Evolutionary conservation across 2,113 vertebrate genomes (phyloP).

Genomic region (Emberiza fucata): DNA sequence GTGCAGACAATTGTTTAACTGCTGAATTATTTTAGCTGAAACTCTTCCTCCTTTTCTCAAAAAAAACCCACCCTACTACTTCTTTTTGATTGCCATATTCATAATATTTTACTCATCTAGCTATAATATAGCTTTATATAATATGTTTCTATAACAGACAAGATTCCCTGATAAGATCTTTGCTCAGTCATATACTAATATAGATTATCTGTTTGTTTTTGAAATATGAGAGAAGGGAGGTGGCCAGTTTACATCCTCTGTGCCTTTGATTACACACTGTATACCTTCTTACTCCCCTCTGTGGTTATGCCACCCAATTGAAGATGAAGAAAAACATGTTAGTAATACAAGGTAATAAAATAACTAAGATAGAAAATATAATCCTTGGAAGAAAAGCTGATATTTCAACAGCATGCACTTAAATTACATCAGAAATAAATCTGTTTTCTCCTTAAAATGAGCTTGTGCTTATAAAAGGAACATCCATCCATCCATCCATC

Average conservation of each 20-base stretch:
- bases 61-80: background rate
- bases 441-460: background rate
- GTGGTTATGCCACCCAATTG: background rate
- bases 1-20: background rate
- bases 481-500: background rate
- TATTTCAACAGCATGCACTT: background rate
- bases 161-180: background rate
- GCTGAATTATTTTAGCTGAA: background rate
- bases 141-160: background rate
- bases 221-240: background rate
- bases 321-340: background rate
- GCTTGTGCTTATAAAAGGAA: background rate
- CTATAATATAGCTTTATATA: background rate
- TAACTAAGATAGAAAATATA: background rate
- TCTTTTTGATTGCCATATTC: background rate
- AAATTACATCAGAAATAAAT: background rate
- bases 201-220: background rate
- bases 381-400: background rate
- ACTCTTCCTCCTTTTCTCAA: background rate
- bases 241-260: constrained; percentile 1
- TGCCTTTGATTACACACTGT: constrained; percentile 4
- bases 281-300: background rate
- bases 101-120: background rate
- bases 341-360: background rate
- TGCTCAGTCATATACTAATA: background rate